A percentile compares a stretch with the other conserved stretches of the same genome.
Evolutionary conservation across 2,888 invertebrate genomes (phyloP).

Genomic region (Hypomecis atomaria): DNA sequence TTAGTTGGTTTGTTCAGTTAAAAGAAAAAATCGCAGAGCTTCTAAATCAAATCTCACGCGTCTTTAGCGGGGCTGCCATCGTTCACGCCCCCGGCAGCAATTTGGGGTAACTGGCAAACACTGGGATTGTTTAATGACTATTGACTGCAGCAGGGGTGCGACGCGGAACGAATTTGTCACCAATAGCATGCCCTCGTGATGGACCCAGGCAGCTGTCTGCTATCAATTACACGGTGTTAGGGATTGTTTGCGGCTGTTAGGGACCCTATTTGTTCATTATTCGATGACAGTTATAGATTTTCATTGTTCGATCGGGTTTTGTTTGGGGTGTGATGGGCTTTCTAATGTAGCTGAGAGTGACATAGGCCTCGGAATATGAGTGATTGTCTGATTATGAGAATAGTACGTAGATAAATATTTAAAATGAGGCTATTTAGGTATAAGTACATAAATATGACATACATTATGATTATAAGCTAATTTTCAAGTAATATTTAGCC

Average conservation of each 20-base stretch:
- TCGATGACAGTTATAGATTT: constrained; percentile 75
- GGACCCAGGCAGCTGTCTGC: constrained; percentile 68
- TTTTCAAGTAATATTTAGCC: no score
- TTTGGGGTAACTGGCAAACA: constrained; percentile 59
- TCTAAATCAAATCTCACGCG: constrained; percentile 55
- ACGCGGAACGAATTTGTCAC: constrained; percentile 75
- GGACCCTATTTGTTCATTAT: constrained; percentile 77
- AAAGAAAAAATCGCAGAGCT: constrained; percentile 1
- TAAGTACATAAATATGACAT: no score
- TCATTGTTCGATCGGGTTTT: constrained; percentile 52
- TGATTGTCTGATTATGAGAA: constrained; percentile 18
- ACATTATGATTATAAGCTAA: no score
- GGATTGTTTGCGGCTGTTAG: constrained; percentile 79
- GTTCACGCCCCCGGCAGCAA: constrained; percentile 66
- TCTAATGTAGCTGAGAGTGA: constrained; percentile 16
- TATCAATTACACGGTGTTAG: constrained; percentile 76
- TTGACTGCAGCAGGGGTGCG: constrained; percentile 58
- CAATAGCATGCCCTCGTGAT: constrained; percentile 64
- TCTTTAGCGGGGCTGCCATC: constrained; percentile 51
- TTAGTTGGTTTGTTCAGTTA: no score
- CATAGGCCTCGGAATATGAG: constrained; percentile 10
- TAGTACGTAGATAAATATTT: no score
- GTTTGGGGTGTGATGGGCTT: constrained; percentile 43
- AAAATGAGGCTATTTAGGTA: no score
- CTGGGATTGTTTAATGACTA: constrained; percentile 54